Evolutionary conservation across 2,113 vertebrate genomes (phyloP), one percentile per base, ranked within the genome.

Genomic region (Penelope pileata): DNA sequence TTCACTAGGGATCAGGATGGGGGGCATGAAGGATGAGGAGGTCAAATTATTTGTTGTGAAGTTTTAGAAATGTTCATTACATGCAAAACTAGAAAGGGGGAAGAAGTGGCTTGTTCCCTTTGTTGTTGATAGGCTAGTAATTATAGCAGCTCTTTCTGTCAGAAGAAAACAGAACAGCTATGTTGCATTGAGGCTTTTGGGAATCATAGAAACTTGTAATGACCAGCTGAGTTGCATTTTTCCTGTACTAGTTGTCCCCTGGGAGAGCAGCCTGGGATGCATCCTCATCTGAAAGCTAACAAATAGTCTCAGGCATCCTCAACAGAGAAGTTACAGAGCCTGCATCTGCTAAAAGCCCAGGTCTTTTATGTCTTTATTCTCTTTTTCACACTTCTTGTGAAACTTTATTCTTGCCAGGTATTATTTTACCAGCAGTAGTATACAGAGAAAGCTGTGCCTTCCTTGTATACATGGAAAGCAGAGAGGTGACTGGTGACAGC

Each of bases 231-330:
- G 10, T 4, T 48, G 15, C 6, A n/a, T 80, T 83, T 83, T 50
- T 24, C 40, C 8, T 29, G 16, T 0, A 0, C 16, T 64, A 36
- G 6, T 86, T 80, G 30, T 40, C 22, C 24, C 38, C 54, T 26
- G 27, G 53, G 54, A 66, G 36, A 43, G n/a, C 19, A 27, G 54
- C 29, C 50, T 66, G 40, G 40, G 60, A 68, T 36, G 16, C 34
- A 22, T 56, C 26, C 13, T 45, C 0, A 0, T 80, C 70, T 76
- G 27, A 43, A 7, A 69, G 7, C 32, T 43, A 16, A 7, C 34
- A 36, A 6, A 8, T 54, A 14, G 34, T 7, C 54, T 89, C 6
- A 24, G 40, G 29, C 0, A 0, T 64, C 62, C 29, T 60, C 19
- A 60, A 30, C 8, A 69, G 23, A 48, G 47, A 53, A 1, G 1